Evolutionary conservation across 2,797 vertebrate species (phyloP).

Genomic region (Cyclura pinguis): DNA sequence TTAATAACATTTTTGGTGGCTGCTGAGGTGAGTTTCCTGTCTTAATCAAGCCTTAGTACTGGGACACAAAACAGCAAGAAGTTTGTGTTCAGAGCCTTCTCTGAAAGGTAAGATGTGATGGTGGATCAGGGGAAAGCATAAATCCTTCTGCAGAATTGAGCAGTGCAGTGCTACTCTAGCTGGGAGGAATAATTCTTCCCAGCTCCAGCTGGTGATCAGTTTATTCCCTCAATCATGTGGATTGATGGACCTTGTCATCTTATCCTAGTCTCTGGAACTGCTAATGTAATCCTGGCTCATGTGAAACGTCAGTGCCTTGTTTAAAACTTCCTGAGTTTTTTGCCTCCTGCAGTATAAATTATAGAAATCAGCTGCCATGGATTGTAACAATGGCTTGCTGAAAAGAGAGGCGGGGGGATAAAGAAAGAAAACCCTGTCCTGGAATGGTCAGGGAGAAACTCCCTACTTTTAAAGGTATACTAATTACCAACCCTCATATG

Average conservation of each 20-base stretch:
- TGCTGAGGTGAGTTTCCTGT: background rate
- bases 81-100: background rate
- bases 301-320: background rate
- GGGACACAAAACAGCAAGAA: background rate
- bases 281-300: conserved; percentile 28
- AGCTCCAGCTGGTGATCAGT: background rate
- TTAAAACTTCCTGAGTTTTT: conserved; percentile 28
- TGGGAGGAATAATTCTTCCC: conserved; percentile 1
- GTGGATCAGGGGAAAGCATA: conserved; percentile 27
- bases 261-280: conserved; percentile 23
- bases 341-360: conserved; percentile 34
- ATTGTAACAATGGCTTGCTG: background rate
- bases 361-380: conserved; percentile 20
- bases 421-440: background rate
- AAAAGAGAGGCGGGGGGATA: background rate
- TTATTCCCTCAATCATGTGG: conserved; percentile 40
- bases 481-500: background rate
- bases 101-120: background rate
- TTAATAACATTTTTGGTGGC: background rate
- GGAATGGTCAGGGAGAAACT: background rate
- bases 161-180: background rate
- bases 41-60: background rate
- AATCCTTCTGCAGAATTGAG: conserved; percentile 19
- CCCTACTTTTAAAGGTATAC: background rate
- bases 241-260: conserved; percentile 30